phyloP scores from a whole-genome alignment of 2,888 invertebrate genomes.

The Anaspis maculata region DNA sequence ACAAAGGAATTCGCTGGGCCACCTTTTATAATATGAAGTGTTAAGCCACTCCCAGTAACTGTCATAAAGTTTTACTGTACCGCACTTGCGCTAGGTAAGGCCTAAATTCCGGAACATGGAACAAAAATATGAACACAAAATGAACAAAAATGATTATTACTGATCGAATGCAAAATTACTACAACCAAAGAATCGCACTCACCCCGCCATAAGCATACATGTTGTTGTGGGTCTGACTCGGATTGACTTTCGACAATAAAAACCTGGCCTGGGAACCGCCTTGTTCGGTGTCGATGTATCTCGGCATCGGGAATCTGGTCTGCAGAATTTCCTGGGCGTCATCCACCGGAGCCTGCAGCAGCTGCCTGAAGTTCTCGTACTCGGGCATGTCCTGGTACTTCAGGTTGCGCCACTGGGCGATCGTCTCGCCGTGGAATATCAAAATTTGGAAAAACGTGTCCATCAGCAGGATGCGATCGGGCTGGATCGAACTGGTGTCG shows the following conservation, averaged over 20 bases:
- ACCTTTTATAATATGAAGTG: too few relatives aligned
- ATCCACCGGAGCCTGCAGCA: conserved; percentile 91
- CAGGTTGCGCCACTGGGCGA: conserved; percentile 92
- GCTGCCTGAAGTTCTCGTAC: conserved; percentile 94
- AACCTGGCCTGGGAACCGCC: conserved; percentile 99
- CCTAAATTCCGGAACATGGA: conserved; percentile 15
- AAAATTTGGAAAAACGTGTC: conserved; percentile 99
- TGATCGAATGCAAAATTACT: conserved; percentile 1
- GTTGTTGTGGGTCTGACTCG: conserved; percentile 99
- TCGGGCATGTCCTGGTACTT: conserved; percentile 96
- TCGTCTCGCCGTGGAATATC: conserved; percentile 99
- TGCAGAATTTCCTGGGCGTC: conserved; percentile 96
- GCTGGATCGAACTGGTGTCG: conserved; percentile 95
- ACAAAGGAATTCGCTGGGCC: too few relatives aligned
- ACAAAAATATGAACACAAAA: conserved; percentile 7
- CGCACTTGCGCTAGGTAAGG: conserved; percentile 56
- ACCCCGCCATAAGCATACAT: conserved; percentile 94
- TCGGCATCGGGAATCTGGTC: conserved; percentile 95
- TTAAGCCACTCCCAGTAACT: too few relatives aligned
- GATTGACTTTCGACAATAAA: conserved; percentile 96
- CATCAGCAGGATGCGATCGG: conserved; percentile 96
- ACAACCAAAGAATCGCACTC: conserved; percentile 42
- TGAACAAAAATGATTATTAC: conserved; percentile 11
- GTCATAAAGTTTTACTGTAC: conserved; percentile 56
- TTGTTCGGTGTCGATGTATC: conserved; percentile 98